phyloP scores from a whole-genome alignment of 2,113 vertebrate genomes.

The Amia ocellicauda region DNA sequence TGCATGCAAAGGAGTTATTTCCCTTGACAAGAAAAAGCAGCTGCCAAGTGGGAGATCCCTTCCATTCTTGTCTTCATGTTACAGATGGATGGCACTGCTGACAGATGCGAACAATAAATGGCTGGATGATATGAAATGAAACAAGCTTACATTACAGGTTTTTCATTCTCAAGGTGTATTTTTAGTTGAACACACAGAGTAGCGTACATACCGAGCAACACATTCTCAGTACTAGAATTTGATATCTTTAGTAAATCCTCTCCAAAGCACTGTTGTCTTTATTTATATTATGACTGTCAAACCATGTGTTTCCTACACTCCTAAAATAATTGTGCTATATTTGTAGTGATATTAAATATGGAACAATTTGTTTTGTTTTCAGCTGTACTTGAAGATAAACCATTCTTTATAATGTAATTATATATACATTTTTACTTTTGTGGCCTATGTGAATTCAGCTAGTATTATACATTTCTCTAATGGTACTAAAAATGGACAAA shows the following conservation, averaged over 20 bases:
- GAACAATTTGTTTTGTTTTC: too few species aligned
- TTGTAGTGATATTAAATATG: too few species aligned
- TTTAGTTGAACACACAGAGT: constrained; percentile 42
- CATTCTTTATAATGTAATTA: too few species aligned
- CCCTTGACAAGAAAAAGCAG: constrained; percentile 51
- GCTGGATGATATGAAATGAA: constrained; percentile 48
- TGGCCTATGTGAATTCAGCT: too few species aligned
- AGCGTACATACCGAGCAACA: neutral
- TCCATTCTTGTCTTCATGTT: constrained; percentile 52
- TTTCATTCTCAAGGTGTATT: constrained; percentile 36
- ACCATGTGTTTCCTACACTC: constrained; percentile 11
- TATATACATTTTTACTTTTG: too few species aligned
- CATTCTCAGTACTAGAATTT: constrained; percentile 13
- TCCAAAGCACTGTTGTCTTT: constrained; percentile 9
- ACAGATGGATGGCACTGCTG: constrained; percentile 55
- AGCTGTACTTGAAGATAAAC: too few species aligned
- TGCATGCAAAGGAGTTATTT: constrained; percentile 48
- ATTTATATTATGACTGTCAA: constrained; percentile 24
- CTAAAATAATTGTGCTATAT: constrained; percentile 9
- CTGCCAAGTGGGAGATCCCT: constrained; percentile 50
- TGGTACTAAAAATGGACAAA: too few species aligned
- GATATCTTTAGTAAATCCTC: constrained; percentile 22
- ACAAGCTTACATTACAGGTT: constrained; percentile 48
- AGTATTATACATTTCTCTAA: too few species aligned
- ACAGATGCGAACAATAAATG: constrained; percentile 58